phyloP scores from a whole-genome alignment of 2,888 invertebrate species.

The Gari tellinella region DNA sequence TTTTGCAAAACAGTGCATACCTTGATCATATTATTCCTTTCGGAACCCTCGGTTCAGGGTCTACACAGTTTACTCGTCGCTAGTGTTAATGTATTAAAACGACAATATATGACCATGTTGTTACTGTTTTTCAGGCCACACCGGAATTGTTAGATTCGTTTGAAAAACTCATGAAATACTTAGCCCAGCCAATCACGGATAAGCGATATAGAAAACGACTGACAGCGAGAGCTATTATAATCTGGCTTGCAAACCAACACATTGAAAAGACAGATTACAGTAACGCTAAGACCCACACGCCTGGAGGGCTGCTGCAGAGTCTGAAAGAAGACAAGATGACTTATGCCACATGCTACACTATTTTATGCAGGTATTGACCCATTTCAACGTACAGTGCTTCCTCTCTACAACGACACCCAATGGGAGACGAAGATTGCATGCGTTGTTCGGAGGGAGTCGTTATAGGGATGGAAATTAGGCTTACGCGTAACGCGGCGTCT shows the following conservation, averaged over 20 bases:
- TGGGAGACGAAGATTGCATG: no score
- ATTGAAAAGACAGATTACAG: conserved; percentile 22
- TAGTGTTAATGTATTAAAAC: no score
- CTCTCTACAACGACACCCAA: no score
- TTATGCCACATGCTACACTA: conserved; percentile 41
- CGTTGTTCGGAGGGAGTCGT: no score
- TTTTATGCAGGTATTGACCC: conserved; percentile 32
- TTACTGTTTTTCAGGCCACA: conserved; percentile 19
- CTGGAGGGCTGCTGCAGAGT: conserved; percentile 28
- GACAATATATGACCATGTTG: no score
- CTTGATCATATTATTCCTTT: no score
- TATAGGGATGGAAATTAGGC: no score
- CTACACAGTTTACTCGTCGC: no score
- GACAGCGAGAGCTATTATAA: conserved; percentile 36
- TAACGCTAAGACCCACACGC: conserved; percentile 3
- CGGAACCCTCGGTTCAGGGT: no score
- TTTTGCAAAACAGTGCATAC: no score
- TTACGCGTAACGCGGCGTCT: no score
- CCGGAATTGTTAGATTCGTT: conserved; percentile 17
- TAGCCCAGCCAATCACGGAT: conserved; percentile 3
- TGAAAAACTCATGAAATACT: conserved; percentile 16
- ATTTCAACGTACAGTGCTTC: no score
- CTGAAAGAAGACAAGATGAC: conserved; percentile 35
- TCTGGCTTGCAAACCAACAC: conserved; percentile 38
- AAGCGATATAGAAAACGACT: conserved; percentile 6